Percentiles rank a stretch among this genome's conserved stretches.
phyloP scores from a whole-genome alignment of 2,797 vertebrate genomes.

The Gymnopithys bicolor region DNA sequence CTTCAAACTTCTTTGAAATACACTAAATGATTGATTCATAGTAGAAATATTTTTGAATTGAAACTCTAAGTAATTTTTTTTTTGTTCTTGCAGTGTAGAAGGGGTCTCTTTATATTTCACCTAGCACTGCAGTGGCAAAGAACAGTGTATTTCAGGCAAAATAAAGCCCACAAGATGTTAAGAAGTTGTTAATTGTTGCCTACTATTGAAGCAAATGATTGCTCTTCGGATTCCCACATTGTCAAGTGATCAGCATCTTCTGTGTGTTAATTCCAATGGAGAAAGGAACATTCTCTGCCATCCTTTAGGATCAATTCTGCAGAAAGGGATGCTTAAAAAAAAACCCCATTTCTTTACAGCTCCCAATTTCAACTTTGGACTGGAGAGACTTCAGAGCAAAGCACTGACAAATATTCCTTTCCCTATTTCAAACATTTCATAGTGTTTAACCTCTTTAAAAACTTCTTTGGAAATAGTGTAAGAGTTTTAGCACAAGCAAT shows the following conservation, averaged over 20 bases:
- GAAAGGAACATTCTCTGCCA: not conserved
- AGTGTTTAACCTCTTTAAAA: not conserved
- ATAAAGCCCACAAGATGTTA: not conserved
- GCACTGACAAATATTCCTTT: not conserved
- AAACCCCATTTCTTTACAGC: not conserved
- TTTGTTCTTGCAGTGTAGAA: not conserved
- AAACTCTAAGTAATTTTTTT: conserved; percentile 22
- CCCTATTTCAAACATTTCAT: not conserved
- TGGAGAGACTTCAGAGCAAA: conserved; percentile 23
- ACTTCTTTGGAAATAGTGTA: not conserved
- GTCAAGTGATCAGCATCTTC: not conserved
- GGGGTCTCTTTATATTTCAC: not conserved
- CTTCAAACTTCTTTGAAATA: conserved; percentile 75
- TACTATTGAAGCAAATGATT: not conserved
- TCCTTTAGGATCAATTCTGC: not conserved
- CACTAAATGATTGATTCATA: conserved; percentile 77
- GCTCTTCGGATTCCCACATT: not conserved
- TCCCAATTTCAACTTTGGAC: not conserved
- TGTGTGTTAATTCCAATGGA: not conserved
- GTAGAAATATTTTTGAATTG: conserved; percentile 75
- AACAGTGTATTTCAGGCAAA: not conserved
- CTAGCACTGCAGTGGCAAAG: not conserved
- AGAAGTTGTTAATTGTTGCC: not conserved
- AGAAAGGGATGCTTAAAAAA: not conserved
- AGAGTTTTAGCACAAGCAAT: not conserved